Evolutionary conservation across 2,888 invertebrate genomes (phyloP).

Genomic region (Actias luna): DNA sequence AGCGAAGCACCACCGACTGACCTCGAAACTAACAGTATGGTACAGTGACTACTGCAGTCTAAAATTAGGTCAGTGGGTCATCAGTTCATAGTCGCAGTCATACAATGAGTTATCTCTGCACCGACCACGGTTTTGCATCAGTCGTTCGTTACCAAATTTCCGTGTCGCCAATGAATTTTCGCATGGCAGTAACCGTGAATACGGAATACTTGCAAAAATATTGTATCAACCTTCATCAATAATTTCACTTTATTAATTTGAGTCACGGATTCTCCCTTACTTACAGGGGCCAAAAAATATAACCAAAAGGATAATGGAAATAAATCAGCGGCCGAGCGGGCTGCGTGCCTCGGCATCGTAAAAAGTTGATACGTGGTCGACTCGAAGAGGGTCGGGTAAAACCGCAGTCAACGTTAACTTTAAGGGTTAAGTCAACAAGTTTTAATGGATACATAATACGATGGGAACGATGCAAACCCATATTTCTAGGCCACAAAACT

Average conservation of each 20-base stretch:
- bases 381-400: slow-evolving; percentile 38
- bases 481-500: slow-evolving; percentile 59
- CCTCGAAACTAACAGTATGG: slow-evolving; percentile 69
- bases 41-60: slow-evolving; percentile 71
- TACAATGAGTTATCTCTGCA: slow-evolving; percentile 76
- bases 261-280: slow-evolving; percentile 35
- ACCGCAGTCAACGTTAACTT: slow-evolving; percentile 48
- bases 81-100: slow-evolving; percentile 65
- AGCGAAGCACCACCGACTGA: slow-evolving; percentile 68
- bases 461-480: slow-evolving; percentile 50
- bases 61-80: slow-evolving; percentile 75
- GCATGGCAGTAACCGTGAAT: slow-evolving; percentile 32
- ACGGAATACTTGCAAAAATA: slow-evolving; percentile 29
- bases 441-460: slow-evolving; percentile 70
- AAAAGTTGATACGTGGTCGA: slow-evolving; percentile 53
- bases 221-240: slow-evolving; percentile 25
- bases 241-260: slow-evolving; percentile 50
- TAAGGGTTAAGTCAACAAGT: slow-evolving; percentile 68
- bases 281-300: slow-evolving; percentile 49
- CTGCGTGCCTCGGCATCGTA: slow-evolving; percentile 56
- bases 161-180: slow-evolving; percentile 26
- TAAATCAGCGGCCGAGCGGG: slow-evolving; percentile 46
- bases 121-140: slow-evolving; percentile 59
- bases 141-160: slow-evolving; percentile 49
- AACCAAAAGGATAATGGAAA: slow-evolving; percentile 54